Evolutionary conservation across 2,113 vertebrate genomes (phyloP).

Genomic region (Odobenus rosmarus): DNA sequence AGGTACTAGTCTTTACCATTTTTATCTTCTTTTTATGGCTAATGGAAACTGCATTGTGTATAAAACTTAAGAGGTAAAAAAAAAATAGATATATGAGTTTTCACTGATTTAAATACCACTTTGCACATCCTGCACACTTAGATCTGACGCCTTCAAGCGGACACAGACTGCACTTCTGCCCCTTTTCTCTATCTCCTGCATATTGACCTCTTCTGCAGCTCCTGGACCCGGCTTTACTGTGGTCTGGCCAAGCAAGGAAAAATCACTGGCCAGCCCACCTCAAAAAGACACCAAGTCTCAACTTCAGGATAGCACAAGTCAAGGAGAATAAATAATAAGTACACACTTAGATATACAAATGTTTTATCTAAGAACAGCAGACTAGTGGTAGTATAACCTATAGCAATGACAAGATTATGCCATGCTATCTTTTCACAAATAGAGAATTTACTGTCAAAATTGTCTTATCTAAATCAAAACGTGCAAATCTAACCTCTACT

Average conservation of each 20-base stretch:
- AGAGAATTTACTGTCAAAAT: conserved; percentile 43
- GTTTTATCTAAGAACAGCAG: neutral
- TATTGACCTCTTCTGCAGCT: neutral
- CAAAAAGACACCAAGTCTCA: neutral
- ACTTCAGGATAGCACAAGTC: neutral
- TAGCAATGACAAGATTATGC: neutral
- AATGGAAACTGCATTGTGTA: conserved; percentile 51
- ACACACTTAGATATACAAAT: neutral
- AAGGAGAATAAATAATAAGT: neutral
- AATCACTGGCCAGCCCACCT: neutral
- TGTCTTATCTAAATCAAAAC: conserved; percentile 24
- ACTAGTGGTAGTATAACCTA: neutral
- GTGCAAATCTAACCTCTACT: neutral
- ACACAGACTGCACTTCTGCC: neutral
- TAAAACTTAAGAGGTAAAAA: conserved; percentile 41
- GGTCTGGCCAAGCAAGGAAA: neutral
- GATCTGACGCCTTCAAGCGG: neutral
- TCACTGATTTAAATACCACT: neutral
- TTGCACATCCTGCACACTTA: neutral
- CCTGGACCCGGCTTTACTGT: neutral
- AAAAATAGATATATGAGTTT: neutral
- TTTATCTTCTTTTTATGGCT: conserved; percentile 75
- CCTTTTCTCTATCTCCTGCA: neutral
- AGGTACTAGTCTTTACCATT: conserved; percentile 87
- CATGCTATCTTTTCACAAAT: neutral